Evolutionary conservation across 1,140 invertebrate species (phyloP).

Genomic region (Tetragnatha versicolor): DNA sequence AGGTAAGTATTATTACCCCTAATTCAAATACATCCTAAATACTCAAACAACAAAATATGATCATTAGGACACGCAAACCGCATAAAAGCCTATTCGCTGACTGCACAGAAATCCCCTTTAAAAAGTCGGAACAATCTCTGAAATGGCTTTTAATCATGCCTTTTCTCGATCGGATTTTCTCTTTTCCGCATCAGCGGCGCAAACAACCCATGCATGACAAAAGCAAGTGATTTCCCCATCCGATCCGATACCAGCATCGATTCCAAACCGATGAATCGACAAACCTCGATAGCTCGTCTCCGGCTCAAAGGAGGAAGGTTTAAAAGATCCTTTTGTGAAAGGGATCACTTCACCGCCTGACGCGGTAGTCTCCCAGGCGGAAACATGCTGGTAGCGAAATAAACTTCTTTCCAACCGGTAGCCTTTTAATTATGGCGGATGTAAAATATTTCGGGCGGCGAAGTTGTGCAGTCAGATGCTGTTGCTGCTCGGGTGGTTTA

Average conservation of each 20-base stretch:
- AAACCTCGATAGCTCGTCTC: not conserved
- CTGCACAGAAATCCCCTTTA: too few species aligned
- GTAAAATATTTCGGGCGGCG: constrained; percentile 8
- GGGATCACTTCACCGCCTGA: constrained; percentile 2
- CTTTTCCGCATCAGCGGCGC: too few species aligned
- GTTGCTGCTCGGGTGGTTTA: not conserved
- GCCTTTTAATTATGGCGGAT: constrained; percentile 34
- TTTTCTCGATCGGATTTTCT: too few species aligned
- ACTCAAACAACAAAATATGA: too few species aligned
- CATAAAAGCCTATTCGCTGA: too few species aligned
- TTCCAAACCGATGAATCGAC: constrained; percentile 13
- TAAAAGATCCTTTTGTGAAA: constrained; percentile 2
- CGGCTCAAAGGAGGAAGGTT: constrained; percentile 12
- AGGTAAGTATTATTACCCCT: too few species aligned
- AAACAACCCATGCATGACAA: too few species aligned
- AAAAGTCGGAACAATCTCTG: too few species aligned
- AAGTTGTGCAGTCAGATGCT: not conserved
- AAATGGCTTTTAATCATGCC: too few species aligned
- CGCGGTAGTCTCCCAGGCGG: not conserved
- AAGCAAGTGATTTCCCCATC: too few species aligned
- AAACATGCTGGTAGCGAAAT: constrained; percentile 31
- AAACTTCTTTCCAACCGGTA: constrained; percentile 4
- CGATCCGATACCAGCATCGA: constrained; percentile 10
- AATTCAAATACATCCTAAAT: too few species aligned
- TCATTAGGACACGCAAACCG: too few species aligned